phyloP scores from a whole-genome alignment of 1,140 invertebrate species.

The Leptinotarsa lineolata region DNA sequence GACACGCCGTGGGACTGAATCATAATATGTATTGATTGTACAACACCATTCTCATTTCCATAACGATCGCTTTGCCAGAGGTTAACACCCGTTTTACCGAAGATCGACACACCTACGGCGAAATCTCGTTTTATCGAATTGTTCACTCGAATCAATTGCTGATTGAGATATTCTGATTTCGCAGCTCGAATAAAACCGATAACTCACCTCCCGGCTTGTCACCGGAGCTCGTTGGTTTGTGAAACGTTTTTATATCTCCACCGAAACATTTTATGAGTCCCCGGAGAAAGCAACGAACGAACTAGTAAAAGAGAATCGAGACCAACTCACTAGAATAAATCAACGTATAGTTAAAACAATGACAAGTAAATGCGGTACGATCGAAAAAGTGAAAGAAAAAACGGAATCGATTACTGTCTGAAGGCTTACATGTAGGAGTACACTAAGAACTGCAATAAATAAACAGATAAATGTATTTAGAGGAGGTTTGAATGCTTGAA shows the following conservation, averaged over 20 bases:
- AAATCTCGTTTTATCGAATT: not conserved
- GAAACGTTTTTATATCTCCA: not conserved
- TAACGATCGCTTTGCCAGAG: no score
- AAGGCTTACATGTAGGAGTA: no score
- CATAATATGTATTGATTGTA: no score
- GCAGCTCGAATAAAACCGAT: not conserved
- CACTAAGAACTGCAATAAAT: no score
- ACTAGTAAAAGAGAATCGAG: not conserved
- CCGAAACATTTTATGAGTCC: constrained; percentile 8
- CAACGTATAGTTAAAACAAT: not conserved
- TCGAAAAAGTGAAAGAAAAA: no score
- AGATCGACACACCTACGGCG: no score
- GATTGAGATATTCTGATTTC: constrained; percentile 2
- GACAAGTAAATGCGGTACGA: not conserved
- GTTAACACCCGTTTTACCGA: no score
- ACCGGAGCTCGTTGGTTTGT: constrained; percentile 2
- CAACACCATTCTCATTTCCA: no score
- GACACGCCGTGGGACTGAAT: no score
- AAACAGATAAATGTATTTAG: no score
- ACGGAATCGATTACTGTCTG: no score
- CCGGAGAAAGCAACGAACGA: not conserved
- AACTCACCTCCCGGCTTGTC: not conserved
- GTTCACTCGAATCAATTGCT: not conserved
- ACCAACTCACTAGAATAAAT: not conserved
- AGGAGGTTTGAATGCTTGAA: no score